Conservation (phyloP, 2,888 invertebrate genomes). For the Megaustenia siamemsis region DNA sequence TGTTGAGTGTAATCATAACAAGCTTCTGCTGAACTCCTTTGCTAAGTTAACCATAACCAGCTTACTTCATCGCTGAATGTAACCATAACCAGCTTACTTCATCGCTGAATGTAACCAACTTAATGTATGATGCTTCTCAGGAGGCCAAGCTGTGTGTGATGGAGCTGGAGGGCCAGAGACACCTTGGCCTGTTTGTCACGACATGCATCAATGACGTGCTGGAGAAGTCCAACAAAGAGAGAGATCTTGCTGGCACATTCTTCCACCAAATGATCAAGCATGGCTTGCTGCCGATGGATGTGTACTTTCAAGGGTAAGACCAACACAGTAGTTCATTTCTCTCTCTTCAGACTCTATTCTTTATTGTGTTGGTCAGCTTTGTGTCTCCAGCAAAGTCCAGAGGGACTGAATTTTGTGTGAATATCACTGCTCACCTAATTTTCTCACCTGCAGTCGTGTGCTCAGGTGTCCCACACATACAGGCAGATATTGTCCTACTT, state of each 20-base stretch:
- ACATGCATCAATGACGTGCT: constrained; percentile 73
- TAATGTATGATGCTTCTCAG: constrained; percentile 54
- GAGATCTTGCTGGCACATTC: constrained; percentile 81
- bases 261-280: constrained; percentile 82
- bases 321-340: no score
- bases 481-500: no score
- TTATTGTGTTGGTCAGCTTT: no score
- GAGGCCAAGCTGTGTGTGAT: constrained; percentile 78
- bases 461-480: no score
- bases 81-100: not conserved
- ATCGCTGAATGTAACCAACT: no score
- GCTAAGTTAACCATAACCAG: not conserved
- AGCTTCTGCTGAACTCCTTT: not conserved
- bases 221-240: constrained; percentile 74
- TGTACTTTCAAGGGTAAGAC: constrained; percentile 82
- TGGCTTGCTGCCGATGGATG: constrained; percentile 81
- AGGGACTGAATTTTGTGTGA: no score
- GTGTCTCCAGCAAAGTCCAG: no score
- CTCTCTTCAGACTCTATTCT: no score
- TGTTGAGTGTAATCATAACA: not conserved
- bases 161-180: constrained; percentile 74
- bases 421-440: no score
- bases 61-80: not conserved
- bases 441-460: no score
- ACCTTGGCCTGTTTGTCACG: constrained; percentile 73